phyloP scores from a whole-genome alignment of 2,888 invertebrate species.

The Chrysodeixis includens region DNA sequence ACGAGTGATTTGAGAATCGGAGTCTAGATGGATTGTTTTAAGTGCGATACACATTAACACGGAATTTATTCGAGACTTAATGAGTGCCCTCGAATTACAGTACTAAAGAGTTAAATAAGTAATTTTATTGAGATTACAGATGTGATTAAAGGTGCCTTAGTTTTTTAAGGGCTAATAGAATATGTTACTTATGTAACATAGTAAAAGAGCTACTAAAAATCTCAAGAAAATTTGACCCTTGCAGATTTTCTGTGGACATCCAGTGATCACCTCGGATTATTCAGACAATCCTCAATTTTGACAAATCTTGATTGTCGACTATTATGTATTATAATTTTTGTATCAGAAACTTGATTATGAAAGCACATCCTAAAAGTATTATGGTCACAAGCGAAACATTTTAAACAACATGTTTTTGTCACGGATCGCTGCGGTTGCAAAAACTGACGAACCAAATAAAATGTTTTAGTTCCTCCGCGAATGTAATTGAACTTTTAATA shows the following conservation, averaged over 20 bases:
- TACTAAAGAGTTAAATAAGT: constrained; percentile 43
- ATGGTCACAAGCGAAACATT: constrained; percentile 23
- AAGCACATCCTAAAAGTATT: background rate
- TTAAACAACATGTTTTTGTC: constrained; percentile 24
- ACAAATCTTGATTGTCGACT: background rate
- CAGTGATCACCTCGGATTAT: background rate
- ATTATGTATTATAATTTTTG: background rate
- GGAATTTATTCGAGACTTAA: constrained; percentile 48
- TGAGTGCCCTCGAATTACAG: constrained; percentile 48
- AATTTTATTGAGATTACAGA: constrained; percentile 50
- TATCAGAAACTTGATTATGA: background rate
- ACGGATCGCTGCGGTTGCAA: constrained; percentile 37
- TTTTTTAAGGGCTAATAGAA: constrained; percentile 14
- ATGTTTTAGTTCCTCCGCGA: constrained; percentile 40
- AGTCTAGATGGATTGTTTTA: constrained; percentile 29
- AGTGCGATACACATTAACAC: constrained; percentile 48
- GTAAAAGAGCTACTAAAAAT: background rate
- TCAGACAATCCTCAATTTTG: background rate
- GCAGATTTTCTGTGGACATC: background rate
- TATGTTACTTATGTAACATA: background rate
- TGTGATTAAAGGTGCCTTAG: constrained; percentile 49
- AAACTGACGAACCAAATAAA: constrained; percentile 45
- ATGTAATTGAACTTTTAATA: constrained; percentile 49
- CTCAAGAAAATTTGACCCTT: background rate
- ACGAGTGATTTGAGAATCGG: constrained; percentile 22